These are phyloP conservation scores for Pseudocheirus occidentalis DNA, from an alignment of 2,797 vertebrate genomes.

Conservation along the genomic window DNA sequence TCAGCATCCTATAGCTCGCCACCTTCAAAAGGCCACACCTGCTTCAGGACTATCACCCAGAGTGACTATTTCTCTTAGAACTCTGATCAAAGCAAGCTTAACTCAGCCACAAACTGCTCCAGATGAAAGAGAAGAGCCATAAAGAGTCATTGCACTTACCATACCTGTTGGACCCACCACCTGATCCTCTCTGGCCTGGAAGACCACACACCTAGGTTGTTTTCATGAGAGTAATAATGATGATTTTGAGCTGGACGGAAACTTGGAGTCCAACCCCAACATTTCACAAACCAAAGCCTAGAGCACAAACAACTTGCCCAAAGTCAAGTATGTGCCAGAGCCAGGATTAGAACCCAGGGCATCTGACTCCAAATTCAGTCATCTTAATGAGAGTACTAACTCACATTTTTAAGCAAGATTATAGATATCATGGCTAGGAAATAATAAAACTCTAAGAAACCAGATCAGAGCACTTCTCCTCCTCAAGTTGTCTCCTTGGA, in stretches of 20 bases:
- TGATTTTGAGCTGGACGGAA: background rate
- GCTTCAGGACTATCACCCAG: background rate
- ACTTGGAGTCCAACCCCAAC: too few species aligned
- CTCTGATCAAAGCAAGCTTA: background rate
- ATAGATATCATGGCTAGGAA: background rate
- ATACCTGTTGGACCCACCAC: background rate
- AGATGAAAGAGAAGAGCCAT: background rate
- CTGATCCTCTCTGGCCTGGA: background rate
- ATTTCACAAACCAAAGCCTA: too few species aligned
- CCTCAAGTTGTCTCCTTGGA: background rate
- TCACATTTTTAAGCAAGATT: background rate
- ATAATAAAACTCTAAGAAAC: background rate
- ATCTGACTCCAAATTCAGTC: too few species aligned
- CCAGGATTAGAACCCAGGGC: too few species aligned
- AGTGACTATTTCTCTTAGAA: background rate
- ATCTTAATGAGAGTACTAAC: too few species aligned
- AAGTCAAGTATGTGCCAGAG: too few species aligned
- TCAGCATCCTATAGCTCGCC: too few species aligned
- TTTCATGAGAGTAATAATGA: background rate
- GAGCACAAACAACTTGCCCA: too few species aligned
- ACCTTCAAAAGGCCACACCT: background rate
- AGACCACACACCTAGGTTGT: background rate
- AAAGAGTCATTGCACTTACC: background rate
- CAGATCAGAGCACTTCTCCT: background rate
- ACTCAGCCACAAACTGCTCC: background rate